Evolutionary conservation across 1,140 invertebrate genomes (phyloP).

Genomic region (Argopecten irradians): DNA sequence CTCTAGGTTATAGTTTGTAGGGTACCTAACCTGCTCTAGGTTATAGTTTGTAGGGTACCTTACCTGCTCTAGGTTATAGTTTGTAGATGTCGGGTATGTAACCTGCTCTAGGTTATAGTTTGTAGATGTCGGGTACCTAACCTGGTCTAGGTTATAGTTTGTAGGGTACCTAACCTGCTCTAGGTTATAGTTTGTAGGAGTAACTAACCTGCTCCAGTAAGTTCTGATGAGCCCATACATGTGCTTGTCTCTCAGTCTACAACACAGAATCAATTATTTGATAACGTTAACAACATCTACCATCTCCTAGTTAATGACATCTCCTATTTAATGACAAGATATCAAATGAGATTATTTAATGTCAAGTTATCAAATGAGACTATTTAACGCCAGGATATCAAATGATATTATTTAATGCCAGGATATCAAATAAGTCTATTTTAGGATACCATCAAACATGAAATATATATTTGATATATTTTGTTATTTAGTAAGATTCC

Average conservation of each 20-base stretch:
- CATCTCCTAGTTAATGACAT: background rate
- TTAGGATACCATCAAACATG: background rate
- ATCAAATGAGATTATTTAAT: background rate
- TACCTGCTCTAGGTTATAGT: too few species aligned
- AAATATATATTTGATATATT: too few species aligned
- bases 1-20: too few species aligned
- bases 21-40: too few species aligned
- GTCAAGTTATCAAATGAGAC: background rate
- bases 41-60: too few species aligned
- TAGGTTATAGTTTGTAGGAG: too few species aligned
- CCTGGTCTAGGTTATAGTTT: too few species aligned
- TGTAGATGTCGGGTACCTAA: conserved; percentile 69
- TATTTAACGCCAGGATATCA: background rate
- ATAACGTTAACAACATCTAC: conserved; percentile 35
- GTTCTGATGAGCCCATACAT: conserved; percentile 70
- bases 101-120: too few species aligned
- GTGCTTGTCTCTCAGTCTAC: conserved; percentile 66
- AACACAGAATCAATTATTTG: conserved; percentile 49
- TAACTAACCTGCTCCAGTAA: conserved; percentile 71
- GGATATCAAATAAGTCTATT: background rate
- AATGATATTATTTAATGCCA: background rate
- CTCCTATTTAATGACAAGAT: background rate
- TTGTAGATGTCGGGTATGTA: too few species aligned
- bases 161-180: too few species aligned
- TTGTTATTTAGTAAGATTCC: too few species aligned